Base-by-base conservation (phyloP, 2,888 invertebrate genomes). In the Protonemura montana region DNA sequence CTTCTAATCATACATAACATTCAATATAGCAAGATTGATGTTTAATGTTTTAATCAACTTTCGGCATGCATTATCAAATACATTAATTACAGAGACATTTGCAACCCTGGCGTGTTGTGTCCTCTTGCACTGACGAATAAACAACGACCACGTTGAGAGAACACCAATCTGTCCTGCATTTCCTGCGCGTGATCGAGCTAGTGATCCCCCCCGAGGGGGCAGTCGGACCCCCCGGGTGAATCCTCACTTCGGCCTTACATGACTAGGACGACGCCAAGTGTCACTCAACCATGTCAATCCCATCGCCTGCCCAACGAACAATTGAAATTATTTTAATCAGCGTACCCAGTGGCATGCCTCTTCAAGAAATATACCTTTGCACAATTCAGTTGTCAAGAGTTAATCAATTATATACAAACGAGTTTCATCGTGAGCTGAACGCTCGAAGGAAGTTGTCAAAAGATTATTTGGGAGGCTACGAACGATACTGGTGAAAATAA, bases 241-340 rank as follows among this genome's bases (percentile, higher is more conserved):
- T 35, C 35, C 35, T 35, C 35, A 13, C 59, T 21, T 59, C 6
- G 59, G 1, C 59, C 59, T 10, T 1, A 2, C 59, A 59, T 59
- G 59, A 59, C 59, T 59, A 16, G 59, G 16, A 59, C 21, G 59
- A 59, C 6, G 2, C 1, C 16, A 10, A 16, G n/a, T 78, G 78
- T 78, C 78, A 78, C n/a, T 78, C 78, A 78, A 78, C 13, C 78
- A 27, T 26, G 27, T 27, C 78, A 27, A 78, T 27, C 78, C 26
- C 78, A 78, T 27, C 26, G 78, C 28, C 78, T 27, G 27, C 28
- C 78, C 26, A 78, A 25, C 78, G 28, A 78, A 78, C 2, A 78
- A 78, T 78, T 78, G 78, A 78, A 78, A 78, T 78, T 78, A 78
- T 27, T 27, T 78, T 78, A 78, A 78, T 27, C 26, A 27, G 27